phyloP scores from a whole-genome alignment of 2,888 invertebrate species.

The Parnassius apollo region DNA sequence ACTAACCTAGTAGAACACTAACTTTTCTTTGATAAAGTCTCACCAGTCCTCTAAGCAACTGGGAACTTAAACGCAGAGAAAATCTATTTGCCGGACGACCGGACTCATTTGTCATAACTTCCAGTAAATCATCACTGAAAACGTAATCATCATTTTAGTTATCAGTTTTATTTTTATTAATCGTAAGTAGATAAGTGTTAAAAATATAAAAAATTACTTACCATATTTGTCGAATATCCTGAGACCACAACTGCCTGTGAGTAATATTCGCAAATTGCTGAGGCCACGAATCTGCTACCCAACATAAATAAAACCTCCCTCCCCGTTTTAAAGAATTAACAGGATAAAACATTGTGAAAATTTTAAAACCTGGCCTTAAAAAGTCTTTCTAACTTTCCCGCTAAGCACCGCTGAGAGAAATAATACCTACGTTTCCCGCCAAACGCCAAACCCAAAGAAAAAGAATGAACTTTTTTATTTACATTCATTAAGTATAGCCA shows the following conservation, averaged over 20 bases:
- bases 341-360: conserved; percentile 65
- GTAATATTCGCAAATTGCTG: conserved; percentile 62
- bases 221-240: conserved; percentile 67
- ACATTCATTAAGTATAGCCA: no score
- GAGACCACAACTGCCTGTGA: conserved; percentile 62
- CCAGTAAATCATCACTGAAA: conserved; percentile 59
- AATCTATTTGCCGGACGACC: conserved; percentile 62
- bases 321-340: conserved; percentile 61
- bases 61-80: conserved; percentile 68
- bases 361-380: not conserved
- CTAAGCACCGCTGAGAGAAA: no score
- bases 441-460: not conserved
- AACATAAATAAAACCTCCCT: conserved; percentile 69
- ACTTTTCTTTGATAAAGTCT: conserved; percentile 65
- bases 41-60: conserved; percentile 63
- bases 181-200: not conserved
- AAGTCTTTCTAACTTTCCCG: not conserved
- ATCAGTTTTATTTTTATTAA: no score
- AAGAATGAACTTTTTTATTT: no score
- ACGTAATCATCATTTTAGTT: not conserved
- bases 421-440: conserved; percentile 10
- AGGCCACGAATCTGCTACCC: conserved; percentile 75
- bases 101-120: conserved; percentile 65
- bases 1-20: conserved; percentile 54
- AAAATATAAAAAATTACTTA: conserved; percentile 33